Conservation (phyloP, 2,797 vertebrate genomes). For the Eulemur rubriventer region DNA sequence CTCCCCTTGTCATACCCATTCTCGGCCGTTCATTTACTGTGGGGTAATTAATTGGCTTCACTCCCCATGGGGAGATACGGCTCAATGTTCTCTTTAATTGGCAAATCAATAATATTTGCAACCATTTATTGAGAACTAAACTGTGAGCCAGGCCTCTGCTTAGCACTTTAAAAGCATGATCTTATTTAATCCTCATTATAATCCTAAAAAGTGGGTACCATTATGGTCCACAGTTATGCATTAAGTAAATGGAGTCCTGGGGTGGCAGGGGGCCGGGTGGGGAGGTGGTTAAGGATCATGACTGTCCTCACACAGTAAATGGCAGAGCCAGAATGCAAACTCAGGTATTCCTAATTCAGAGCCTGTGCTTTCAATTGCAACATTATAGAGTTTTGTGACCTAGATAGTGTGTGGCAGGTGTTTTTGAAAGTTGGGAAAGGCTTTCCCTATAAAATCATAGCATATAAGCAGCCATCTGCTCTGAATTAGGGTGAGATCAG, state of each 20-base stretch:
- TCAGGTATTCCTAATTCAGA: conserved; percentile 36
- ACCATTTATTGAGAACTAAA: conserved; percentile 39
- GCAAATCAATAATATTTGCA: background rate
- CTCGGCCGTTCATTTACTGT: background rate
- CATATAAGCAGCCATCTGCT: conserved; percentile 68
- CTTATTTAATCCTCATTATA: conserved; percentile 24
- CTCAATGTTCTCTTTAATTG: conserved; percentile 21
- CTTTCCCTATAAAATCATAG: conserved; percentile 67
- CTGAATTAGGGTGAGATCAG: conserved; percentile 67
- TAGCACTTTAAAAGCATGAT: conserved; percentile 26
- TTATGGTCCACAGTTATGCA: background rate
- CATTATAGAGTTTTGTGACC: conserved; percentile 55
- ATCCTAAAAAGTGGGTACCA: background rate
- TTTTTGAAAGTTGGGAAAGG: conserved; percentile 60
- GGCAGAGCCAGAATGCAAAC: background rate
- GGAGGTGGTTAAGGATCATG: background rate
- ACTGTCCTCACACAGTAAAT: background rate
- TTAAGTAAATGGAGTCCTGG: background rate
- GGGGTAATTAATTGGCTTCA: background rate
- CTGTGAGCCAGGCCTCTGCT: background rate
- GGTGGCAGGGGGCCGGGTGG: background rate
- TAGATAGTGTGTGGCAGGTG: conserved; percentile 61
- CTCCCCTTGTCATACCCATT: background rate
- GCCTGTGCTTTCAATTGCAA: conserved; percentile 28
- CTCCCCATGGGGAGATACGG: background rate